phyloP scores from a whole-genome alignment of 2,113 vertebrate species.

The Acanthochromis polyacanthus region DNA sequence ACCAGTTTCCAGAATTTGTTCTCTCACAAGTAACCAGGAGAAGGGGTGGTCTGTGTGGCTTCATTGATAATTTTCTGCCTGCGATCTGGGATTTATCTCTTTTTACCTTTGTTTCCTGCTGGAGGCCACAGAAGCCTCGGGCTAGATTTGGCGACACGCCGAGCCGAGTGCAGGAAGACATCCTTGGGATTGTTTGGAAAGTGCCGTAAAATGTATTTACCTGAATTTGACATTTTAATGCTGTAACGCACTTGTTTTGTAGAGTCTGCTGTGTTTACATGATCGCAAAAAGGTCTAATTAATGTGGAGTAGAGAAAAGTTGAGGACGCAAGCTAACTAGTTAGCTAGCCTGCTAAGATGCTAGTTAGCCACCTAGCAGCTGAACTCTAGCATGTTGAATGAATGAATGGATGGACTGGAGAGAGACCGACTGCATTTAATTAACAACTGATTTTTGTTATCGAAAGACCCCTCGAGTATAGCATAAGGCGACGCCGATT shows the following conservation, averaged over 20 bases:
- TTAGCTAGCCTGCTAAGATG: slow-evolving; percentile 46
- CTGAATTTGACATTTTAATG: neutral
- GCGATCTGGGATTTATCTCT: neutral
- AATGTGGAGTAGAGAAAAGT: slow-evolving; percentile 29
- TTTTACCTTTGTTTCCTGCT: slow-evolving; percentile 6
- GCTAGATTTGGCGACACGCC: slow-evolving; percentile 53
- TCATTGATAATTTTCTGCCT: neutral
- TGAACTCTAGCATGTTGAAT: slow-evolving; percentile 55
- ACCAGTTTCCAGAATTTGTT: slow-evolving; percentile 1
- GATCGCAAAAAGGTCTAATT: neutral
- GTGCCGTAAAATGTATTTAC: slow-evolving; percentile 22
- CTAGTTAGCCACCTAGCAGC: slow-evolving; percentile 55
- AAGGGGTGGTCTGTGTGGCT: neutral
- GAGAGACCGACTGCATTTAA: neutral
- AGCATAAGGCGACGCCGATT: neutral
- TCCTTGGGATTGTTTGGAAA: slow-evolving; percentile 37
- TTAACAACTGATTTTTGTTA: slow-evolving; percentile 5
- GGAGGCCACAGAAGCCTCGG: slow-evolving; percentile 75
- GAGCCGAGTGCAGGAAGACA: slow-evolving; percentile 10
- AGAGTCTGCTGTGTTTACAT: neutral
- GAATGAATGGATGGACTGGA: slow-evolving; percentile 68
- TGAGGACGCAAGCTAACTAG: slow-evolving; percentile 28
- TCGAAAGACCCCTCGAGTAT: neutral
- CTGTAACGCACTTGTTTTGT: neutral
- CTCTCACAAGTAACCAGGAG: slow-evolving; percentile 13